phyloP scores from a whole-genome alignment of 2,888 invertebrate species.

The Elegia similella region DNA sequence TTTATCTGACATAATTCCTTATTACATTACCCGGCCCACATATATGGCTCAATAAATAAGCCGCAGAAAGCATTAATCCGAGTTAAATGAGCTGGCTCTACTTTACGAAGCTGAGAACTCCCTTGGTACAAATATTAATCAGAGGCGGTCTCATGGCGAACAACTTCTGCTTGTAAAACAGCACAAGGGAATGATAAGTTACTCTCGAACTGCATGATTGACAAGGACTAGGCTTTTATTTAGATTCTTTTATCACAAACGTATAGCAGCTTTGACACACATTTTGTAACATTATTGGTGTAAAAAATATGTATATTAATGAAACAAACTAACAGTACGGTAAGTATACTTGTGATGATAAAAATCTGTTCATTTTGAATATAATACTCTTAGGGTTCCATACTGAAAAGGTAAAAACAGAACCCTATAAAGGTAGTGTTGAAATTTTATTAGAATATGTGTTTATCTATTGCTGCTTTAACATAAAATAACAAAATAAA shows the following conservation, averaged over 20 bases:
- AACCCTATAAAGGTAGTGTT: too few relatives aligned
- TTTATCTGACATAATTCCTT: conserved; percentile 33
- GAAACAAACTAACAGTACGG: too few relatives aligned
- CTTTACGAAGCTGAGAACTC: conserved; percentile 26
- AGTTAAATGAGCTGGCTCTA: conserved; percentile 51
- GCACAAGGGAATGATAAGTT: conserved; percentile 34
- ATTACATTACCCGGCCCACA: conserved; percentile 33
- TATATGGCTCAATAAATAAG: conserved; percentile 44
- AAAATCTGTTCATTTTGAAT: too few relatives aligned
- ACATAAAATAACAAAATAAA: too few relatives aligned
- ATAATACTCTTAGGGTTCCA: too few relatives aligned
- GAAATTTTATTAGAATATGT: too few relatives aligned
- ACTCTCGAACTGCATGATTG: conserved; percentile 37
- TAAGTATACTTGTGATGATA: too few relatives aligned
- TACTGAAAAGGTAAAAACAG: too few relatives aligned
- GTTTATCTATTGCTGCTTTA: too few relatives aligned
- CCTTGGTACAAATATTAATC: conserved; percentile 43
- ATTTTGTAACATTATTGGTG: too few relatives aligned
- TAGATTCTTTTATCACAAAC: background rate
- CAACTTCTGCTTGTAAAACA: conserved; percentile 42
- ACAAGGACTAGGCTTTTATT: conserved; percentile 16
- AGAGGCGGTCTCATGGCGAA: conserved; percentile 28
- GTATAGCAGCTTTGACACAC: too few relatives aligned
- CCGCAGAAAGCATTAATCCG: conserved; percentile 46
- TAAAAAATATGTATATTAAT: too few relatives aligned